Conservation (phyloP, 2,888 invertebrate genomes). For the Mythimna vitellina region DNA sequence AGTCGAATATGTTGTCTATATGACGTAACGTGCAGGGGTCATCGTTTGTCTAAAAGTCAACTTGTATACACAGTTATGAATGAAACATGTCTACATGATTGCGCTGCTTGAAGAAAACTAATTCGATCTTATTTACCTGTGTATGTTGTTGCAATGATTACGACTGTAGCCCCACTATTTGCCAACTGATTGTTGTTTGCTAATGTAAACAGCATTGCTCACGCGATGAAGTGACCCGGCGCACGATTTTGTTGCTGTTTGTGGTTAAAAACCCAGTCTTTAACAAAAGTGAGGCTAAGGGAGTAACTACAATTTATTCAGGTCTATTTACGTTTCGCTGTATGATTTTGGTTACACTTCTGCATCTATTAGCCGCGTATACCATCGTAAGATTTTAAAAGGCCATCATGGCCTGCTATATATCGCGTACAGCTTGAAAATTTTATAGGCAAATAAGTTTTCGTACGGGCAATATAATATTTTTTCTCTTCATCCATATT, state of each 20-base stretch:
- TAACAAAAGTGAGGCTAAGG: not conserved
- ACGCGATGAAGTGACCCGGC: conserved; percentile 10
- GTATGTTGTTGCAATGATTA: conserved; percentile 6
- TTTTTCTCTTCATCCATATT: too few species aligned
- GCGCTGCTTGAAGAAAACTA: conserved; percentile 27
- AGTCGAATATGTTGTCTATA: conserved; percentile 67
- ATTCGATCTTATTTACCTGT: conserved; percentile 10
- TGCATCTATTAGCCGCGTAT: too few species aligned
- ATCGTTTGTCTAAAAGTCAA: conserved; percentile 61
- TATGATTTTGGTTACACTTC: too few species aligned
- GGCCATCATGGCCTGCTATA: too few species aligned
- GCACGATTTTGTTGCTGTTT: not conserved
- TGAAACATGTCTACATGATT: conserved; percentile 29
- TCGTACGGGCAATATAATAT: too few species aligned
- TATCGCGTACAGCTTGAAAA: too few species aligned
- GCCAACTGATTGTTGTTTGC: conserved; percentile 9
- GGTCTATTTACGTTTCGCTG: too few species aligned
- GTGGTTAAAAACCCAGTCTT: not conserved
- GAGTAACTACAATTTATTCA: not conserved
- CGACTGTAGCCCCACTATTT: conserved; percentile 29
- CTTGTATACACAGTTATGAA: conserved; percentile 27
- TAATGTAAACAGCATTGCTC: not conserved
- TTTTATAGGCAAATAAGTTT: too few species aligned
- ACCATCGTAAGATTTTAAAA: too few species aligned
- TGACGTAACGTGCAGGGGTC: conserved; percentile 71